Percentiles rank a stretch among this genome's conserved stretches.
phyloP scores from a whole-genome alignment of 1,140 invertebrate species.

The Calliopsis andreniformis region DNA sequence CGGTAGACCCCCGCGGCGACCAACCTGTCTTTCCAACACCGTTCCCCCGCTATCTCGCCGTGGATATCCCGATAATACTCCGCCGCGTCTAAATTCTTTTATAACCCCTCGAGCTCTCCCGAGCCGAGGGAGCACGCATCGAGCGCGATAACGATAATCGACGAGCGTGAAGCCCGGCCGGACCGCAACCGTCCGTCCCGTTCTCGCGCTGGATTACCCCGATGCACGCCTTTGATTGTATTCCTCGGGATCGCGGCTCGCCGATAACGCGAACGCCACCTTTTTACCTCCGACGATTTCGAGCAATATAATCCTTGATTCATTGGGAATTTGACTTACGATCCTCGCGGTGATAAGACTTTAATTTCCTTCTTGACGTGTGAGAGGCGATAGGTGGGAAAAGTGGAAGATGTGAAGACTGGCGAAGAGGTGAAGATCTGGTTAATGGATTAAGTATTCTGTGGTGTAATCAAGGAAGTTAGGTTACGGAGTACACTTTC shows the following conservation, averaged over 20 bases:
- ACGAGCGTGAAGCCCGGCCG: slow-evolving; percentile 51
- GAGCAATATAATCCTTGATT: slow-evolving; percentile 3
- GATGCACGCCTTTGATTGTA: slow-evolving; percentile 43
- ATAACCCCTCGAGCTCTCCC: slow-evolving; percentile 66
- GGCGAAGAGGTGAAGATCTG: too few species aligned
- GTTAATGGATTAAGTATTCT: too few species aligned
- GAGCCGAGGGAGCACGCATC: slow-evolving; percentile 70
- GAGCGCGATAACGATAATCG: slow-evolving; percentile 68
- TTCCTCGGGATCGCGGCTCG: background rate
- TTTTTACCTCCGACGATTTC: slow-evolving; percentile 7
- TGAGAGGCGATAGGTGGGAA: background rate
- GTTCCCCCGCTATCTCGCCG: slow-evolving; percentile 70
- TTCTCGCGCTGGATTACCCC: slow-evolving; percentile 45
- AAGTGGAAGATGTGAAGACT: too few species aligned
- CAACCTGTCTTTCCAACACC: slow-evolving; percentile 80
- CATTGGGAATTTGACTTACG: slow-evolving; percentile 4
- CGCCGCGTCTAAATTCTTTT: slow-evolving; percentile 79
- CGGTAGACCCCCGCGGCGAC: slow-evolving; percentile 75
- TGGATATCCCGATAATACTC: slow-evolving; percentile 77
- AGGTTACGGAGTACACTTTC: too few species aligned
- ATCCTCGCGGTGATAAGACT: background rate
- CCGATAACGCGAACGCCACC: slow-evolving; percentile 26
- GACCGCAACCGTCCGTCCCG: slow-evolving; percentile 43
- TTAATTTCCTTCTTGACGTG: background rate
- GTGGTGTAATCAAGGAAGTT: too few species aligned